Base-by-base conservation (phyloP, 1,140 invertebrate species). In the Metopolophium dirhodum region DNA sequence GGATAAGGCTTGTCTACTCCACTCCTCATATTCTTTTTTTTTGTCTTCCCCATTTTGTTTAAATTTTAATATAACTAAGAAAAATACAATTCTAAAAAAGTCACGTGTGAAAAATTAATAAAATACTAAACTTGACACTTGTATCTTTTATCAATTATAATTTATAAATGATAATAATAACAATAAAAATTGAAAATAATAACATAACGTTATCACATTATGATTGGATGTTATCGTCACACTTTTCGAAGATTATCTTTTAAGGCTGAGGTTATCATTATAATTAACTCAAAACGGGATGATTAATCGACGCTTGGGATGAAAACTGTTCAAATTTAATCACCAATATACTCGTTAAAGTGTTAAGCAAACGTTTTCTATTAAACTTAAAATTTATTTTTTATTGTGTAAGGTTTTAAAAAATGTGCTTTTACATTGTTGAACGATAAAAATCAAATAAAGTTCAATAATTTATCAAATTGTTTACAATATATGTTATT, bases 1-100 rank as follows among this genome's bases (percentile, higher is more conserved):
- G 91, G n/a, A 9, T 93, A 93, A 23, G 91, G 91, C 23, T 93
- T 93, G 9, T 93, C 91, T 9, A 41, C 35, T 8, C 82, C 77
- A 7, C 47, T 18, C n/a, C 35, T 85, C 7, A 54, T 26, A 22
- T 93, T 93, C 91, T 93, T 93, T 83, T 91, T 91, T 37, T 93
- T 93, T 7, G 91, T 30, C 47, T 93, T 93, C 0, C 77, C 91
- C 91, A 93, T 93, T 90, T 61, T 20, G 0, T 22, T 57, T 18
- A 23, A 90, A 57, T 89, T 11, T 18, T 11, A 54, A 89, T 49
- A 37, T 14, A 91, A 41, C 23, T n/a, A 22, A 35, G 11, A 20
- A 22, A 54, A 54, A 89, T 2, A 51, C 35, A 89, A 54, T 45
- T 37, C 7, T 22, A 4, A 61, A 41, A 61, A 14, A 45, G 37